phyloP scores from a whole-genome alignment of 1,140 invertebrate species.

The Nephila pilipes region DNA sequence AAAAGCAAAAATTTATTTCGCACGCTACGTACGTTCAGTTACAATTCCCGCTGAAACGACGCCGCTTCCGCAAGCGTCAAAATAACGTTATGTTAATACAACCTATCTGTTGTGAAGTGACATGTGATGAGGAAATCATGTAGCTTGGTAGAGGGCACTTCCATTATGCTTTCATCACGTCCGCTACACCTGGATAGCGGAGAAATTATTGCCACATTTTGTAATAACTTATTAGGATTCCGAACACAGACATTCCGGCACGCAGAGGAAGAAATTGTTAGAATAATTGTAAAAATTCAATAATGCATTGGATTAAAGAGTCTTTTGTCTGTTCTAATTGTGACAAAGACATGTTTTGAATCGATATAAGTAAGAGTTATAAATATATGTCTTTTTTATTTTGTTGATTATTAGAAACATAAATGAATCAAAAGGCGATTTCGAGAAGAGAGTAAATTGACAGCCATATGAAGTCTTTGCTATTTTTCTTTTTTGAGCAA shows the following conservation, averaged over 20 bases:
- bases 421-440: neutral
- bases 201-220: neutral
- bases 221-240: neutral
- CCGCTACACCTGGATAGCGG: neutral
- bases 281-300: neutral
- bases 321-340: neutral
- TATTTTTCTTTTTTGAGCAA: too few species aligned
- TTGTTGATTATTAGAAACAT: neutral
- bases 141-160: neutral
- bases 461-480: too few species aligned
- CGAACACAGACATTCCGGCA: neutral
- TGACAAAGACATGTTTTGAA: neutral
- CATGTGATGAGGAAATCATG: constrained; percentile 16
- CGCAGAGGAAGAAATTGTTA: neutral
- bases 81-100: constrained; percentile 28
- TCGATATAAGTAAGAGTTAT: neutral
- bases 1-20: neutral
- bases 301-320: neutral
- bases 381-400: neutral
- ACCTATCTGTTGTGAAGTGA: neutral
- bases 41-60: neutral
- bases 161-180: neutral
- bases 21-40: neutral
- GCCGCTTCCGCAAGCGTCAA: neutral
- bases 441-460: too few species aligned